Conservation (phyloP, 2,113 vertebrate genomes). For the Desmodus rotundus region DNA sequence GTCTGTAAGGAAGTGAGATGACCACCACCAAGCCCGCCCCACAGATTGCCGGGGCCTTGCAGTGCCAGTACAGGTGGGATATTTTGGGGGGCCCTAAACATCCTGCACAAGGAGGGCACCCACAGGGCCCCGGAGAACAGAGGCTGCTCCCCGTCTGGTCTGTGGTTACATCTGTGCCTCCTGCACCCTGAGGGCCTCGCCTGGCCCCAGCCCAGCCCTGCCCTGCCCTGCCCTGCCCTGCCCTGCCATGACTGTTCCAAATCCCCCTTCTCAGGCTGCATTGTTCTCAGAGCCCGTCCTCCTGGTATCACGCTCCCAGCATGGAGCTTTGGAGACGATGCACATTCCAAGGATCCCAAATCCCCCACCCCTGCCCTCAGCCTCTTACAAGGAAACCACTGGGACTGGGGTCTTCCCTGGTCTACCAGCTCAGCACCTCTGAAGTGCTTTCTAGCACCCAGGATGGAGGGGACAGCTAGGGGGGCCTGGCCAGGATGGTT, state of each 20-base stretch:
- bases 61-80: not conserved
- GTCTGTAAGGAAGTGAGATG: not conserved
- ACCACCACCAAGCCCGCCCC: not conserved
- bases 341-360: slow-evolving; percentile 29
- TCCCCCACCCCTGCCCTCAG: not conserved
- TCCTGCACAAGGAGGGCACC: not conserved
- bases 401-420: not conserved
- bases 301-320: not conserved
- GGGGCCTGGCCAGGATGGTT: not conserved
- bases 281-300: not conserved
- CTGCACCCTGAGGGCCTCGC: not conserved
- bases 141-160: not conserved
- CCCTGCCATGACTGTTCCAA: not conserved
- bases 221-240: not conserved
- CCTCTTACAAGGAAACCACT: not conserved
- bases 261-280: not conserved
- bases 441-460: not conserved
- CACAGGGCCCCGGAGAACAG: not conserved
- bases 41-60: not conserved
- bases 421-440: not conserved
- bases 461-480: not conserved
- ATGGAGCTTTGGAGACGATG: not conserved
- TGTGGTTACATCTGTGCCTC: not conserved
- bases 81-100: not conserved
- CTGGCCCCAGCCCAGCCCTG: not conserved